Conservation (phyloP, 2,113 vertebrate species). For the Circaetus cinerascens region DNA sequence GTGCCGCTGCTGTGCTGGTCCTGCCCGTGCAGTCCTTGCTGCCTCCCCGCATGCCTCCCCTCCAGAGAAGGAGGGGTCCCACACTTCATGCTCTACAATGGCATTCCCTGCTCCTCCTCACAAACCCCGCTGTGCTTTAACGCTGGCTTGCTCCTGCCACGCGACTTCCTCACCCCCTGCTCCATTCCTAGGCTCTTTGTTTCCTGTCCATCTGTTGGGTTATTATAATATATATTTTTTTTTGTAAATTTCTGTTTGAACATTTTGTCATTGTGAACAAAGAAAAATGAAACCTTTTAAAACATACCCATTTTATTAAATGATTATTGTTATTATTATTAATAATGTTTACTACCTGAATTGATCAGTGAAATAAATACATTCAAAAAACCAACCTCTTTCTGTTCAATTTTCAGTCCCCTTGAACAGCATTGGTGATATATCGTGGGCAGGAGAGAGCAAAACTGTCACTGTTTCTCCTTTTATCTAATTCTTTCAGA, state of each 20-base stretch:
- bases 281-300: slow-evolving; percentile 59
- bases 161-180: neutral
- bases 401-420: neutral
- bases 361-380: slow-evolving; percentile 70
- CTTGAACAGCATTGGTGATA: neutral
- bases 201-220: slow-evolving; percentile 14
- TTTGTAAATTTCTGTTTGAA: slow-evolving; percentile 70
- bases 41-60: neutral
- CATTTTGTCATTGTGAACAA: slow-evolving; percentile 67
- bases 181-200: slow-evolving; percentile 38
- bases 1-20: neutral
- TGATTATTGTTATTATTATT: slow-evolving; percentile 58
- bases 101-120: neutral
- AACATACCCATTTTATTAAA: slow-evolving; percentile 72
- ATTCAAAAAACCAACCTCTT: neutral
- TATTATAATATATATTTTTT: slow-evolving; percentile 22
- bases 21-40: slow-evolving; percentile 24
- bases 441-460: neutral
- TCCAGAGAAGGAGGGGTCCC: neutral
- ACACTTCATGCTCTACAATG: neutral
- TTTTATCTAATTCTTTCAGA: neutral
- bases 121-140: neutral
- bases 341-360: slow-evolving; percentile 73
- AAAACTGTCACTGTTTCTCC: neutral
- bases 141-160: slow-evolving; percentile 13